phyloP scores from a whole-genome alignment of 1,140 invertebrate genomes.

The Belonocnema kinseyi region DNA sequence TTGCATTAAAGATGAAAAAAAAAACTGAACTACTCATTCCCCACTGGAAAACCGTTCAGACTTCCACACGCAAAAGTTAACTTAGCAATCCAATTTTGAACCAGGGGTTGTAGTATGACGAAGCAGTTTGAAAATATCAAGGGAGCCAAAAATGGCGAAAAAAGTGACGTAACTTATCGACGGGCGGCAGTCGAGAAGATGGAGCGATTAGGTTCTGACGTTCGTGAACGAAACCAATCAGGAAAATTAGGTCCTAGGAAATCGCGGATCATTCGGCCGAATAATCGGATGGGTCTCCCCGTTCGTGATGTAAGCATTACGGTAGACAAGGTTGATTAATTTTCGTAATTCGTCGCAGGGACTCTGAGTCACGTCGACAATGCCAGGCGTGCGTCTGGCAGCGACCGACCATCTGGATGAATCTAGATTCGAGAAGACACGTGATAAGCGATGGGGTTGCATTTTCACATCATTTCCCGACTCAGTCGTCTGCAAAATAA shows the following conservation, averaged over 20 bases:
- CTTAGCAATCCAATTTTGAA: neutral
- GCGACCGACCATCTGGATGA: neutral
- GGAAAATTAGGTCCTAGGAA: constrained; percentile 10
- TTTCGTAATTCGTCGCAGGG: constrained; percentile 43
- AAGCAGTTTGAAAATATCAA: neutral
- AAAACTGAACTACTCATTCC: too few relatives aligned
- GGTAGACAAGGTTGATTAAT: constrained; percentile 48
- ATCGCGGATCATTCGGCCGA: neutral
- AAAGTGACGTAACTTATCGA: neutral
- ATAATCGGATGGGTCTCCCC: neutral
- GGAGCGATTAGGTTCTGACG: neutral
- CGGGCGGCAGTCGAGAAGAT: neutral
- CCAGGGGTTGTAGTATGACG: neutral
- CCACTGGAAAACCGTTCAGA: neutral
- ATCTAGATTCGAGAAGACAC: neutral
- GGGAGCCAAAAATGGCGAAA: neutral
- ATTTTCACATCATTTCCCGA: constrained; percentile 52
- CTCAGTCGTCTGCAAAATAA: constrained; percentile 51
- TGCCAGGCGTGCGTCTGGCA: constrained; percentile 34
- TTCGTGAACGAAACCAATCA: neutral
- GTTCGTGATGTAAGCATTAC: neutral
- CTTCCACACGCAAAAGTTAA: neutral
- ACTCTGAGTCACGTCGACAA: constrained; percentile 42
- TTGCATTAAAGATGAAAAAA: too few relatives aligned
- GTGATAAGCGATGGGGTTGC: constrained; percentile 39